Base-by-base conservation (phyloP, 1,140 invertebrate genomes). In the Reticulitermes speratus region DNA sequence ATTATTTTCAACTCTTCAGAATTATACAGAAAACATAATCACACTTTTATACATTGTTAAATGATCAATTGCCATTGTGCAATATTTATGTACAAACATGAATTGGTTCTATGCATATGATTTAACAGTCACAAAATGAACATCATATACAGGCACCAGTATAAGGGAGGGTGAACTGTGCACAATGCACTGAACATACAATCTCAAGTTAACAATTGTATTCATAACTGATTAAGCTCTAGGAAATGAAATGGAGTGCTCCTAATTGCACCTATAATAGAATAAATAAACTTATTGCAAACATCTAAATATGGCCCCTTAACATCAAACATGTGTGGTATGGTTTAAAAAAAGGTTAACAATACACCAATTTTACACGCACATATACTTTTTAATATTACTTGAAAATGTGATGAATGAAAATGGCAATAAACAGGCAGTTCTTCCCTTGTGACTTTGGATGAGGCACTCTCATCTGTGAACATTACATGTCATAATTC, bases 1-100 rank as follows among this genome's bases (percentile, higher is more conserved):
- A 30, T 25, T n/a, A 75, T 75, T n/a, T 75, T 75, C 59, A 25
- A 30, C 25, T 75, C 25, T 30, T 75, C n/a, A 75, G 65, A 65
- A 75, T 75, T 75, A 75, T 75, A 75, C 65, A 75, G 65, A 75
- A 55, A 75, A 75, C 65, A 75, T 75, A 75, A 75, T n/a, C 25
- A 75, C 25, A 30, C 65, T 30, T 75, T 38, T 75, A 16, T 75
- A 75, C 25, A 75, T 14, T 75, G 7, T 75, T 75, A n/a, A 75
- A 75, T 55, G 52, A 30, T 75, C 65, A 75, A n/a, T 65, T 75
- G 12, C 14, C n/a, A 30, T 16, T 75, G n/a, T 75, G 65, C n/a
- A 75, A 75, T 75, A 75, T 30, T 30, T 75, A 75, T 75, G 30
- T 75, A 75, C 65, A 75, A 55, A 75, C 65, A 75, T 75, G n/a